A percentile compares a stretch with the other conserved stretches of the same genome.
Conservation (phyloP, 1,140 invertebrate genomes). For the Trachymyrmex cornetzi region DNA sequence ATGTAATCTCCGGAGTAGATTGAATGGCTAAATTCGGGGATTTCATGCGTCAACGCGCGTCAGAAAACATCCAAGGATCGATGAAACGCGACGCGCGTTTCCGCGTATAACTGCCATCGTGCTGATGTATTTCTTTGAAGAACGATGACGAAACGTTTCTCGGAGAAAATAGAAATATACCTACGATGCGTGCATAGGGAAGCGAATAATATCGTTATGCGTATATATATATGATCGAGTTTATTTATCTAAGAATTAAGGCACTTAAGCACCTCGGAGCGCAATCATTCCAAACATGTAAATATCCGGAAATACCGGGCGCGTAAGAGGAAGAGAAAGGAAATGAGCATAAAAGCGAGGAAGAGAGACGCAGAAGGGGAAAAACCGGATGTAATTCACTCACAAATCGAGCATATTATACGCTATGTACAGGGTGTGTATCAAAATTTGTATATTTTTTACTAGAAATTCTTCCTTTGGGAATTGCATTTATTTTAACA, state of each 20-base stretch:
- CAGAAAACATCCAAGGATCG: constrained; percentile 4
- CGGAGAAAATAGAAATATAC: neutral
- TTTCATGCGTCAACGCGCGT: constrained; percentile 49
- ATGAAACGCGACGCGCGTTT: constrained; percentile 6
- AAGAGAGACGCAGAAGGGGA: neutral
- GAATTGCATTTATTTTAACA: neutral
- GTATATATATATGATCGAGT: neutral
- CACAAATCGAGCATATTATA: constrained; percentile 36
- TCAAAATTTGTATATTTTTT: neutral
- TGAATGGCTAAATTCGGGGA: constrained; percentile 20
- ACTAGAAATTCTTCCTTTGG: neutral
- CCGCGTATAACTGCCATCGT: neutral
- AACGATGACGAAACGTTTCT: neutral
- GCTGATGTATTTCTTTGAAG: neutral
- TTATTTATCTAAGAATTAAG: constrained; percentile 12
- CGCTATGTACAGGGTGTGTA: constrained; percentile 20
- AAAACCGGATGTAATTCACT: constrained; percentile 61
- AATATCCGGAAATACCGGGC: constrained; percentile 21
- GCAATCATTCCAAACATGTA: neutral
- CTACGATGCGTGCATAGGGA: neutral
- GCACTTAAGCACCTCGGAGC: neutral
- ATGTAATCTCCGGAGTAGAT: constrained; percentile 35
- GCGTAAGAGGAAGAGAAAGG: neutral
- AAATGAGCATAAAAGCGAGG: constrained; percentile 9
- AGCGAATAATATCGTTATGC: neutral